Evolutionary conservation across 2,888 invertebrate species (phyloP).

Genomic region (Hypena proboscidalis): DNA sequence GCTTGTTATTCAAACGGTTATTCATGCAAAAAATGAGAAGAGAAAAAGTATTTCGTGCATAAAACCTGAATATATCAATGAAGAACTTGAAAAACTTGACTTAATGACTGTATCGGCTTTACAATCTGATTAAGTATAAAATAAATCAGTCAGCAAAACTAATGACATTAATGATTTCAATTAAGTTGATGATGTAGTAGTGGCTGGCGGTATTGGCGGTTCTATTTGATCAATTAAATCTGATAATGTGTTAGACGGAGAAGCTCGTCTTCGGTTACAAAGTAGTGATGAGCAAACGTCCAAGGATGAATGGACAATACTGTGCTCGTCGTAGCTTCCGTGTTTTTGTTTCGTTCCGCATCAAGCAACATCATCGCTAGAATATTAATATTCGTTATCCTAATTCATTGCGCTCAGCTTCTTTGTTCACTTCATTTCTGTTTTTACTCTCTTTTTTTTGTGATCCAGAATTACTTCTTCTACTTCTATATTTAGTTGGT

Average conservation of each 20-base stretch:
- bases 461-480: slow-evolving; percentile 37
- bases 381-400: slow-evolving; percentile 75
- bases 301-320: slow-evolving; percentile 78
- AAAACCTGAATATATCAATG: neutral
- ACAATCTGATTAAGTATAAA: slow-evolving; percentile 28
- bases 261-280: slow-evolving; percentile 37
- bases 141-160: slow-evolving; percentile 42
- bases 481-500: neutral
- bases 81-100: neutral
- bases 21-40: slow-evolving; percentile 2
- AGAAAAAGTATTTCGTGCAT: neutral
- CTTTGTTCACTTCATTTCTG: slow-evolving; percentile 54
- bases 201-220: slow-evolving; percentile 50
- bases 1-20: slow-evolving; percentile 7
- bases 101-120: too few species aligned
- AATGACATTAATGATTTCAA: slow-evolving; percentile 58
- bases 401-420: slow-evolving; percentile 45
- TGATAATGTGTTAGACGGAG: slow-evolving; percentile 30
- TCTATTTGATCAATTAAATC: slow-evolving; percentile 49
- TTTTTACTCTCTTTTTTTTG: slow-evolving; percentile 53
- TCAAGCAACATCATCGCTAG: slow-evolving; percentile 67
- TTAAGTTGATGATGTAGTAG: slow-evolving; percentile 55
- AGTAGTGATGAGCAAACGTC: slow-evolving; percentile 43
- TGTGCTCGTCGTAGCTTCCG: slow-evolving; percentile 69
- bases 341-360: slow-evolving; percentile 75